Conservation (phyloP, 2,113 vertebrate species). For the Zingel zingel region DNA sequence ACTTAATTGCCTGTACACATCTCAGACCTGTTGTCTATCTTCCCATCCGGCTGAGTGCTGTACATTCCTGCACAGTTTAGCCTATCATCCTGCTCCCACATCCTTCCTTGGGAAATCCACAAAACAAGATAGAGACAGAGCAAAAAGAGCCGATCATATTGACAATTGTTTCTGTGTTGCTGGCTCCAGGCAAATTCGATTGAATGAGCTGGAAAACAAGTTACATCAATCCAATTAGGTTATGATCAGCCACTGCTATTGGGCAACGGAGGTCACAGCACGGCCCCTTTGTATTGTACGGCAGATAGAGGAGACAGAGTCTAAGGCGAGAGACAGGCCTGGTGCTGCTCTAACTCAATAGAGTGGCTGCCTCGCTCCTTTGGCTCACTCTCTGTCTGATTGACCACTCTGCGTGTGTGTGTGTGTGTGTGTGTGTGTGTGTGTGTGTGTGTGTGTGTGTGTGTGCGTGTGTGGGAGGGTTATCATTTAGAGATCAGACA, state of each 20-base stretch:
- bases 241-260: conserved; percentile 62
- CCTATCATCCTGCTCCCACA: conserved; percentile 30
- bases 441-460: conserved; percentile 22
- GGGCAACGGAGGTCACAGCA: conserved; percentile 31
- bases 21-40: conserved; percentile 21
- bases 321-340: conserved; percentile 61
- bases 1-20: background rate
- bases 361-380: conserved; percentile 42
- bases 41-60: conserved; percentile 7
- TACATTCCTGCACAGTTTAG: conserved; percentile 54
- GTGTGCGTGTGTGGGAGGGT: background rate
- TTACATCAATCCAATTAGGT: conserved; percentile 73
- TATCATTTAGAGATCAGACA: conserved; percentile 42
- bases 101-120: conserved; percentile 27
- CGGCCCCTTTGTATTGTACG: conserved; percentile 26
- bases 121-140: conserved; percentile 10
- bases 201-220: conserved; percentile 71
- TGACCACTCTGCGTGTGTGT: conserved; percentile 37
- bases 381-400: conserved; percentile 49
- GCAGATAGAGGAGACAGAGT: conserved; percentile 51
- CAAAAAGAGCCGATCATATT: conserved; percentile 48
- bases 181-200: conserved; percentile 80
- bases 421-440: conserved; percentile 38
- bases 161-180: conserved; percentile 65
- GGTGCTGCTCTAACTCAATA: conserved; percentile 71